These are phyloP conservation scores for Pagetopsis macropterus DNA, from an alignment of 2,797 vertebrate genomes.

Conservation along the genomic window DNA sequence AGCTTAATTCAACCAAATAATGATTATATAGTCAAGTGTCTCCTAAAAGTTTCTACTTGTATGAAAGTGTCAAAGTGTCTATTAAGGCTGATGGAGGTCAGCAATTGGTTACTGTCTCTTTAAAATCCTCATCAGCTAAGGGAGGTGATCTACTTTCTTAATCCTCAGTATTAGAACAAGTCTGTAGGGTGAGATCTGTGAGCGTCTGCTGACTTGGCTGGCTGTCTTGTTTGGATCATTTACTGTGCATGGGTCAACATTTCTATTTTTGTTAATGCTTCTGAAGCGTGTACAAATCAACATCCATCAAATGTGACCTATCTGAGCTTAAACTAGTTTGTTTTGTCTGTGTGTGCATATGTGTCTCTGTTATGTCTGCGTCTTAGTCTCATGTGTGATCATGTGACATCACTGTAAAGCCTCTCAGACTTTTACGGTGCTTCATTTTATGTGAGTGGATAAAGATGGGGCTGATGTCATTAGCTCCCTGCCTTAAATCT, in stretches of 20 bases:
- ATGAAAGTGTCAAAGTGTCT: background rate
- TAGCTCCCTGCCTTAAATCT: slow-evolving; percentile 49
- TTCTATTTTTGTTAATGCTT: slow-evolving; percentile 7
- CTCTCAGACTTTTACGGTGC: slow-evolving; percentile 62
- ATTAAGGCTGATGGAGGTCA: background rate
- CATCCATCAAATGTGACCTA: slow-evolving; percentile 25
- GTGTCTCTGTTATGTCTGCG: background rate
- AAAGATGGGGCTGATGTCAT: slow-evolving; percentile 68
- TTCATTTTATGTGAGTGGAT: slow-evolving; percentile 67
- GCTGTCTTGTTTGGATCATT: slow-evolving; percentile 40
- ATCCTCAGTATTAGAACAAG: slow-evolving; percentile 57
- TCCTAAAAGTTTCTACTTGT: background rate
- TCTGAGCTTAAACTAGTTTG: slow-evolving; percentile 17
- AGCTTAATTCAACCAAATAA: background rate
- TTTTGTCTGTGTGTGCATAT: slow-evolving; percentile 8
- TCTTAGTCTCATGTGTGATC: slow-evolving; percentile 48
- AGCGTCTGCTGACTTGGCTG: slow-evolving; percentile 50
- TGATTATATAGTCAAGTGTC: background rate
- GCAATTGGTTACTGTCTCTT: slow-evolving; percentile 46
- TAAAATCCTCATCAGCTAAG: slow-evolving; percentile 66
- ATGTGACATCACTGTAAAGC: slow-evolving; percentile 70
- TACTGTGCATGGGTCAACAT: background rate
- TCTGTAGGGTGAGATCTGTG: slow-evolving; percentile 40
- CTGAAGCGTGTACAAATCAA: background rate
- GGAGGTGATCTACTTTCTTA: slow-evolving; percentile 70